Evolutionary conservation across 2,113 vertebrate species (phyloP).

Genomic region (Myotis lucifugus): DNA sequence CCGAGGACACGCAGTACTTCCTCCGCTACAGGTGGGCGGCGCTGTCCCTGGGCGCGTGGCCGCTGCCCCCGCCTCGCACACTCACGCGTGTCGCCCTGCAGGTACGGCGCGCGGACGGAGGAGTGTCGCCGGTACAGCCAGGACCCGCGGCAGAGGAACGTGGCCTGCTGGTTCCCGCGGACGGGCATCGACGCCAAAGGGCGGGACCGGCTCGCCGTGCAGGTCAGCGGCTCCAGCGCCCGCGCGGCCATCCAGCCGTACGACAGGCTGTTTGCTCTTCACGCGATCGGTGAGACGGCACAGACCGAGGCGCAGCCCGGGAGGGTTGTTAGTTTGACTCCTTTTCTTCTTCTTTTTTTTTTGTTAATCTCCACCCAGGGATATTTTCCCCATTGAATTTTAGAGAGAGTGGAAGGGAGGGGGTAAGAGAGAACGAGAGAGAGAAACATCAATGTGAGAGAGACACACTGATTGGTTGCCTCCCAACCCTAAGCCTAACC

Average conservation of each 20-base stretch:
- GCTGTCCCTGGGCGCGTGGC: accelerated
- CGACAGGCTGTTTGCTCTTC: conserved; percentile 78
- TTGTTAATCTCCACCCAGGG: no score
- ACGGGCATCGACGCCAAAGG: conserved; percentile 68
- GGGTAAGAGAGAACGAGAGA: no score
- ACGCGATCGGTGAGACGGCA: conserved; percentile 81
- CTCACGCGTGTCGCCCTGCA: conserved; percentile 32
- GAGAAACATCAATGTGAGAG: no score
- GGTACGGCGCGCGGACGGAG: conserved; percentile 71
- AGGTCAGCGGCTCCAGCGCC: conserved; percentile 84
- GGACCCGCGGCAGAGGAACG: conserved; percentile 65
- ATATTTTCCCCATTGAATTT: no score
- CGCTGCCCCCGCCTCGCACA: no score
- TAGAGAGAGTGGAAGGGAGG: no score
- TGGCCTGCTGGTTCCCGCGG: conserved; percentile 68
- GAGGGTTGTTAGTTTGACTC: no score
- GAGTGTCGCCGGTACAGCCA: conserved; percentile 76
- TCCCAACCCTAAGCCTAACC: no score
- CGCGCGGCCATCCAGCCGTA: conserved; percentile 75
- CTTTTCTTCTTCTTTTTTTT: neutral
- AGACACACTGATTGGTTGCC: no score
- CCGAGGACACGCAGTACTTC: conserved; percentile 82
- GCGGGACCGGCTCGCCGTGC: conserved; percentile 55
- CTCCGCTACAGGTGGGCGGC: conserved; percentile 84
- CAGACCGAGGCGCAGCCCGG: neutral